phyloP scores from a whole-genome alignment of 2,113 vertebrate genomes.

The Leptodactylus fuscus region DNA sequence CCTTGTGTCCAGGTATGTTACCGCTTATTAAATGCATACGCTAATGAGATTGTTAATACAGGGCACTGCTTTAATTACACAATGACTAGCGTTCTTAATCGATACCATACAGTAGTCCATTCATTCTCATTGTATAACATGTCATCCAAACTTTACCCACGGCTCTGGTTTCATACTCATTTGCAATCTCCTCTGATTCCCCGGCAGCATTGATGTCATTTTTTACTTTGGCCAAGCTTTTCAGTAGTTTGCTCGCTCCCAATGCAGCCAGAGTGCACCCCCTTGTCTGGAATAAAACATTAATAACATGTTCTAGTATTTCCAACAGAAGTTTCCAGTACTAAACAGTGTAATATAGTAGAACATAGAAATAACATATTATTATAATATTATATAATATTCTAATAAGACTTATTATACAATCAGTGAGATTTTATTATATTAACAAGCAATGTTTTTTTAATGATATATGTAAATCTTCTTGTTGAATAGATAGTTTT shows the following conservation, averaged over 20 bases:
- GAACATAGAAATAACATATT: too few species aligned
- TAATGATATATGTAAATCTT: background rate
- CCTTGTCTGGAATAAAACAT: slow-evolving; percentile 70
- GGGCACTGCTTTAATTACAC: background rate
- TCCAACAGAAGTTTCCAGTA: background rate
- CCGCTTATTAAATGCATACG: slow-evolving; percentile 19
- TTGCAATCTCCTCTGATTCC: slow-evolving; percentile 83
- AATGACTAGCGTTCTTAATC: background rate
- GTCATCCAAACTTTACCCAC: slow-evolving; percentile 77
- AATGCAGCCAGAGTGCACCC: slow-evolving; percentile 90
- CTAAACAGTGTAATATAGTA: background rate
- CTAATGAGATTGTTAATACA: slow-evolving; percentile 4
- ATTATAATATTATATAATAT: too few species aligned
- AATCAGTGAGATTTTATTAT: too few species aligned
- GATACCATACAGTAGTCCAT: background rate
- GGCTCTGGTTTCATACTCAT: slow-evolving; percentile 88
- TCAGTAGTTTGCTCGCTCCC: slow-evolving; percentile 93
- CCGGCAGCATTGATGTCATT: slow-evolving; percentile 84
- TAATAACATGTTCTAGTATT: background rate
- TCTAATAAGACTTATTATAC: too few species aligned
- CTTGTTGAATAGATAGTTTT: background rate
- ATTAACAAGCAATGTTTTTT: too few species aligned
- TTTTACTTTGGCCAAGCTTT: slow-evolving; percentile 86
- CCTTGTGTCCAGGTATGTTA: slow-evolving; percentile 24
- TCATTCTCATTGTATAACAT: background rate